Evolutionary conservation across 2,888 invertebrate species (phyloP).

Genomic region (Lasioglossum calceatum): DNA sequence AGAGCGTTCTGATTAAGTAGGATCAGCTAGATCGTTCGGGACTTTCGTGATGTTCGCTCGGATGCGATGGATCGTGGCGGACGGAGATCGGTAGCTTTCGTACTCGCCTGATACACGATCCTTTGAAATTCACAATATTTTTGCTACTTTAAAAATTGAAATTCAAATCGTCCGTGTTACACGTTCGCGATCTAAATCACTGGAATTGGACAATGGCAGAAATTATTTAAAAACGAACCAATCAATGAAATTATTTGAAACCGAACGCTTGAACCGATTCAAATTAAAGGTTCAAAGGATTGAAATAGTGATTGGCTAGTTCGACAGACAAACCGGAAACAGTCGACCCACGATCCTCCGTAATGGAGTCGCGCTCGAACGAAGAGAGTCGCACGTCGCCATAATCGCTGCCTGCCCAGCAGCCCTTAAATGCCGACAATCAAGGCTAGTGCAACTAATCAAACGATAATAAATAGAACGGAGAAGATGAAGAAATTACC

Average conservation of each 20-base stretch:
- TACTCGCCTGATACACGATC: background rate
- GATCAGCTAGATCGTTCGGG: slow-evolving; percentile 4
- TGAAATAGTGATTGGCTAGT: slow-evolving; percentile 6
- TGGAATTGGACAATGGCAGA: no score
- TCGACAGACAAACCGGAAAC: slow-evolving; percentile 15
- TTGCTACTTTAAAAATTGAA: background rate
- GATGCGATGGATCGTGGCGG: slow-evolving; percentile 27
- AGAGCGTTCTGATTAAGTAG: background rate
- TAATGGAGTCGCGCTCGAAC: slow-evolving; percentile 50
- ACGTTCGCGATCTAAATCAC: no score
- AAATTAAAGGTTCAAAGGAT: background rate
- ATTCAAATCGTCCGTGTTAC: background rate
- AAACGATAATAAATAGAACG: slow-evolving; percentile 81
- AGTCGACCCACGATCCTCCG: slow-evolving; percentile 30
- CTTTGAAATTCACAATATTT: background rate
- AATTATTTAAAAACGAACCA: no score
- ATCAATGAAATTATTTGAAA: background rate
- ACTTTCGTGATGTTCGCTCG: slow-evolving; percentile 25
- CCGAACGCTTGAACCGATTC: background rate
- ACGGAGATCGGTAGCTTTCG: slow-evolving; percentile 33
- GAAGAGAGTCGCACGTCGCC: slow-evolving; percentile 75
- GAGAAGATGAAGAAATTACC: slow-evolving; percentile 60
- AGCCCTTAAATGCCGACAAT: slow-evolving; percentile 84
- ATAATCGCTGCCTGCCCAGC: slow-evolving; percentile 79
- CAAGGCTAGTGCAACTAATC: slow-evolving; percentile 84